phyloP scores from a whole-genome alignment of 2,797 vertebrate genomes.

The Ctenopoma kingsleyae region DNA sequence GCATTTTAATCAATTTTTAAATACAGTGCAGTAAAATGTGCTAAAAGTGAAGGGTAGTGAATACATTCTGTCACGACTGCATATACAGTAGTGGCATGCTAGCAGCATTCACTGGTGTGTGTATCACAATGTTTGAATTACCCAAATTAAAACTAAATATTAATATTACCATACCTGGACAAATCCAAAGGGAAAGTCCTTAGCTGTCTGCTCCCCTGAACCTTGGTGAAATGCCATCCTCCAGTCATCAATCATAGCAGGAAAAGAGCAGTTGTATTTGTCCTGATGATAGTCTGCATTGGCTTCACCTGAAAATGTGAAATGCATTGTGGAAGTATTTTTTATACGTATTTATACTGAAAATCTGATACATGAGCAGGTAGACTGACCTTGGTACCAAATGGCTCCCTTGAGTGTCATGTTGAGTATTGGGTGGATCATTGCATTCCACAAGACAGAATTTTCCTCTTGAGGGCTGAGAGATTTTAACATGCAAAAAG shows the following conservation, averaged over 20 bases:
- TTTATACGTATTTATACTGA: neutral
- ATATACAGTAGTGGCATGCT: too few species aligned
- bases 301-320: conserved; percentile 84
- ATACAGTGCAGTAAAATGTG: too few species aligned
- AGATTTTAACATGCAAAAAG: neutral
- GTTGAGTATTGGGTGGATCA: conserved; percentile 92
- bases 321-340: neutral
- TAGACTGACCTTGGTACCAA: conserved; percentile 93
- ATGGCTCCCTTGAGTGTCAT: conserved; percentile 92
- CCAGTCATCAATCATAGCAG: conserved; percentile 92
- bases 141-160: too few species aligned
- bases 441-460: conserved; percentile 93
- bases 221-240: conserved; percentile 87
- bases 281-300: conserved; percentile 83
- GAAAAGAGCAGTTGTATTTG: conserved; percentile 92
- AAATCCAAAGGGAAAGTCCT: conserved; percentile 92
- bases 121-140: too few species aligned
- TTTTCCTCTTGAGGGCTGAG: conserved; percentile 20
- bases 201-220: conserved; percentile 85
- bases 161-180: conserved; percentile 86
- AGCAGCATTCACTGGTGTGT: too few species aligned
- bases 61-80: too few species aligned
- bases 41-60: too few species aligned
- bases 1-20: too few species aligned
- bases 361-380: neutral